phyloP scores from a whole-genome alignment of 2,797 vertebrate species.

The Rallus crepitans region DNA sequence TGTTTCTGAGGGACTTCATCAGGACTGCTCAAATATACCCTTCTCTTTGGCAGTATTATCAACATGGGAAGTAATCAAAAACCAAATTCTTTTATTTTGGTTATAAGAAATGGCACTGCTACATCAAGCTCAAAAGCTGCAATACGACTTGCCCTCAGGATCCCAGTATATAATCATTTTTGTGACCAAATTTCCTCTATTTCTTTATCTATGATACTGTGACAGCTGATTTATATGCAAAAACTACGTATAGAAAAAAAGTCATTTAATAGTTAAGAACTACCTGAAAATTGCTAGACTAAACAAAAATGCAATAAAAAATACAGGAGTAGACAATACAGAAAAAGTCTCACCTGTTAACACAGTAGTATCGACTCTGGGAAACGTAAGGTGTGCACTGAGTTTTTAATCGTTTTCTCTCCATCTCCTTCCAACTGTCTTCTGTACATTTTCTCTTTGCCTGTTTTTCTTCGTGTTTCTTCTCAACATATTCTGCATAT shows the following conservation, averaged over 20 bases:
- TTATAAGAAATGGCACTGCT: neutral
- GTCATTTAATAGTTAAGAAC: neutral
- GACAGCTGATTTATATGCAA: neutral
- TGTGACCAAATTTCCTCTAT: neutral
- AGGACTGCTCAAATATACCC: neutral
- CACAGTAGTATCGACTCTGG: slow-evolving; percentile 70
- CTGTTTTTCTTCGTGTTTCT: slow-evolving; percentile 83
- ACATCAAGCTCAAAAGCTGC: neutral
- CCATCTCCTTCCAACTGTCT: slow-evolving; percentile 88
- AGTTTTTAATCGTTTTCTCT: slow-evolving; percentile 80
- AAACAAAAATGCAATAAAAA: neutral
- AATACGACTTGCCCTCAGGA: neutral
- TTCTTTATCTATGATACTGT: neutral
- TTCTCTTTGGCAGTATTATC: neutral
- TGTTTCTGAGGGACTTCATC: neutral
- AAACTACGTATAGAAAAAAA: neutral
- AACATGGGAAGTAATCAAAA: neutral
- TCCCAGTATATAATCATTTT: neutral
- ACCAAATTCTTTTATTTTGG: neutral
- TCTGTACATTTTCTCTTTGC: slow-evolving; percentile 86
- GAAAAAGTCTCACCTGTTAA: slow-evolving; percentile 71
- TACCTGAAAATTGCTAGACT: neutral
- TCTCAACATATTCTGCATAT: slow-evolving; percentile 92
- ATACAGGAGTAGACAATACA: neutral
- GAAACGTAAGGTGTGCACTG: slow-evolving; percentile 72